Percentiles rank a stretch among this genome's conserved stretches.
These are phyloP conservation scores for Celastrina argiolus DNA, from an alignment of 2,888 invertebrate genomes.

Conservation along the genomic window DNA sequence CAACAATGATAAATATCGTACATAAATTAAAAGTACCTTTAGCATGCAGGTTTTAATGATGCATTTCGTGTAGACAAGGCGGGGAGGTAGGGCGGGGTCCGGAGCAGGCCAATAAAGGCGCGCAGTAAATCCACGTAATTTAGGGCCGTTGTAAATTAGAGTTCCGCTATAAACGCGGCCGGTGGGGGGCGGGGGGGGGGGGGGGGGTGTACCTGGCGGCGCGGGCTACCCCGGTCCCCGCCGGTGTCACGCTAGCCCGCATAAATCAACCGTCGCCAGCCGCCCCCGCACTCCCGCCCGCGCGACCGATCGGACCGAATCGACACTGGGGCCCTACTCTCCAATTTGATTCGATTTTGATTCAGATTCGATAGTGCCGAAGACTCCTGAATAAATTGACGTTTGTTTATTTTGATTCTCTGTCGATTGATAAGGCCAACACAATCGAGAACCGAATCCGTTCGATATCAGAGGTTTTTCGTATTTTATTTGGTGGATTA, in stretches of 20 bases:
- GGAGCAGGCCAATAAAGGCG: constrained; percentile 73
- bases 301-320: constrained; percentile 39
- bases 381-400: no score
- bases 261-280: constrained; percentile 50
- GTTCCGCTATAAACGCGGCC: constrained; percentile 72
- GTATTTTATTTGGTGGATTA: no score
- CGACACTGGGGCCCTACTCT: no score
- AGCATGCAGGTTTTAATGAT: constrained; percentile 34
- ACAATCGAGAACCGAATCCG: no score
- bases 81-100: constrained; percentile 49
- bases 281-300: constrained; percentile 35
- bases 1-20: no score
- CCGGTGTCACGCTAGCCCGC: constrained; percentile 44
- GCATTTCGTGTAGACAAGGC: constrained; percentile 42
- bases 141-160: constrained; percentile 75
- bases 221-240: constrained; percentile 47
- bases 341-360: no score
- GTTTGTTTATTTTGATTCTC: no score
- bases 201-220: constrained; percentile 53
- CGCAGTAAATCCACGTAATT: constrained; percentile 77
- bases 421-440: no score
- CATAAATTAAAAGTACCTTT: no score
- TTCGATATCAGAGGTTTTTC: no score
- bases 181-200: constrained; percentile 39
- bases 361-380: no score